Base-by-base conservation (phyloP, 2,888 invertebrate genomes). In the Troilus luridus region DNA sequence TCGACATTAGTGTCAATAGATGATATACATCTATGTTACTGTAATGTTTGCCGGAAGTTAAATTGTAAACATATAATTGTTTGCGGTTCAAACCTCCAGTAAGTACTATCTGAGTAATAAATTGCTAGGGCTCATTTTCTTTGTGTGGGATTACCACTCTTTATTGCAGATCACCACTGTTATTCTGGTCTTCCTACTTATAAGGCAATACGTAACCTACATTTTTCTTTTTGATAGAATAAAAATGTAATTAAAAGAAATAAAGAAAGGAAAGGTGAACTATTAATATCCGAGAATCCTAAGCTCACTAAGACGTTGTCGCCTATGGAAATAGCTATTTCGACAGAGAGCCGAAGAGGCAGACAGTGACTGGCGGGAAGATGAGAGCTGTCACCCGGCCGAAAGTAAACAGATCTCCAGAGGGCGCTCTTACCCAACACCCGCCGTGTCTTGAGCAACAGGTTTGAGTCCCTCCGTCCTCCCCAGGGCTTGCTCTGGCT, bases 341-440 rank as follows among this genome's bases (percentile, higher is more conserved):
- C 72, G 41, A 77, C 27, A 67, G 12, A 77, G 72, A 24, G 3
- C 12, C 67, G 12, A 64, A 67, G 41, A 41, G 21, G 10, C 81
- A 54, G 54, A n/a, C 56, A 85, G 56, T 85, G 85, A 85, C 85
- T 85, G 85, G 85, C 85, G 9, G 41, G 24, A 41, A 81, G 81
- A 17, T 0, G 81, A 81, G 7, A 54, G 54, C 54, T 81, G 67
- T 56, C 81, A 81, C 7, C 81, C 54, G 27, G 3, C 9, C 56
- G 8, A 85, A 11, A 56, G 85, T 56, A 85, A 85, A 85, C 85
- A 85, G 56, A 56, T 85, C 85, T 81, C 81, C 67, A 41, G 85
- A 85, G 85, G 56, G n/a, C 85, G 58, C 12, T 85, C 56, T 85
- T 58, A 56, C 11, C 56, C 21, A 58, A 85, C 21, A 56, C 6